These are phyloP conservation scores for Drosophila guanche DNA, from an alignment of 1,140 invertebrate species.

Conservation along the genomic window DNA sequence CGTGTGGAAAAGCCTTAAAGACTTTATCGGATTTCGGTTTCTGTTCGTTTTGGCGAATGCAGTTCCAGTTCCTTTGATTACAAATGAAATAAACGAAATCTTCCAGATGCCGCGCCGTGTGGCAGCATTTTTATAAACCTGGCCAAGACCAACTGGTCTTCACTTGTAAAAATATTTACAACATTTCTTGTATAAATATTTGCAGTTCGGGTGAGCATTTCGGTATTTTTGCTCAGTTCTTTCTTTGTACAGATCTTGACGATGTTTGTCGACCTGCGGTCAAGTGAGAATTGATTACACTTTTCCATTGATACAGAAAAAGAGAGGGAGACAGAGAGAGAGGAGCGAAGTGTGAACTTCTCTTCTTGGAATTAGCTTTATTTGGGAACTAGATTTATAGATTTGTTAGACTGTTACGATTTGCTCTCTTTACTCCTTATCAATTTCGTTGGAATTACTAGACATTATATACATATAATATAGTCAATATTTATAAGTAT, in stretches of 20 bases:
- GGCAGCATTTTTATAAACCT: slow-evolving; percentile 69
- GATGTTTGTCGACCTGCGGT: too few species aligned
- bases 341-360: too few species aligned
- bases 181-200: slow-evolving; percentile 72
- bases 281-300: too few species aligned
- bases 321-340: too few species aligned
- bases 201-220: slow-evolving; percentile 33
- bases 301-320: too few species aligned
- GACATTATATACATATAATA: not conserved
- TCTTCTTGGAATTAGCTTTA: too few species aligned
- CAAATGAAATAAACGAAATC: slow-evolving; percentile 79
- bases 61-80: slow-evolving; percentile 67
- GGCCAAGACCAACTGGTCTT: slow-evolving; percentile 20
- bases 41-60: slow-evolving; percentile 39
- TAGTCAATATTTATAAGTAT: not conserved
- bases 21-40: slow-evolving; percentile 45
- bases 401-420: not conserved
- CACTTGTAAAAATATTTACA: slow-evolving; percentile 80
- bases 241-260: slow-evolving; percentile 3
- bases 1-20: slow-evolving; percentile 56
- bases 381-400: too few species aligned
- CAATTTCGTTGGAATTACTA: not conserved
- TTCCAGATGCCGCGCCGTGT: slow-evolving; percentile 65
- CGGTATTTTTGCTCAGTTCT: slow-evolving; percentile 21
- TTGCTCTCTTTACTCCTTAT: slow-evolving; percentile 2